Base-by-base conservation (phyloP, 2,888 invertebrate genomes). In the Callinectes sapidus region DNA sequence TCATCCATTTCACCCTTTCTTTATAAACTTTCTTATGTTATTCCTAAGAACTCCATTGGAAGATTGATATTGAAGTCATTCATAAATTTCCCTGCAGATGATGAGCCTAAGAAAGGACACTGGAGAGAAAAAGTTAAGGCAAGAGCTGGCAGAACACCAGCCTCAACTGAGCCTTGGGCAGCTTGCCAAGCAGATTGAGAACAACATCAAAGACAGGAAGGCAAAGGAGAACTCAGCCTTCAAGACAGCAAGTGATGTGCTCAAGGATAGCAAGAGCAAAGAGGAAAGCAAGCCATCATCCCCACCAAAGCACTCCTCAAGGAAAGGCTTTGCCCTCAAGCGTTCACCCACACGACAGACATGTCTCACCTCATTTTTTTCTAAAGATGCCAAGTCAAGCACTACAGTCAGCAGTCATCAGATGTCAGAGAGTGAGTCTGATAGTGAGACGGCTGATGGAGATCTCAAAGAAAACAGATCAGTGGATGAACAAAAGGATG, bases 391-490 rank as follows among this genome's bases (percentile, higher is more conserved):
- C 10, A 39, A 91, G 23, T 0, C 5, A 1, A 71, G 85, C n/a
- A n/a, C 28, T 10, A 23, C 54, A 2, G 55, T 39, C 10, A 86
- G 23, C 13, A 71, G 54, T 35, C 93, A 93, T 35, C 89, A 87
- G n/a, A 13, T 93, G 16, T 93, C 93, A 1, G 93, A 93, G 86
- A 93, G 93, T 48, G 93, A 91, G 23, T 91, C 91, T 39, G 93
- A 91, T 81, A 39, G 18, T 23, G 91, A 91, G 23, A 86, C 28
- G 2, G 32, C n/a, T 28, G 61, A 8, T 23, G 66, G 48, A 48
- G 42, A 61, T 16, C 85, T 18, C 13, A 89, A 86, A 28, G 55
- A 28, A 81, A 32, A 48, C 23, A 32, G 14, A 6, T n/a, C n/a
- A 48, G 35, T 18, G 18, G 35, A 13, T 48, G 55, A 39, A 23